These are phyloP conservation scores for Salvelinus alpinus DNA, from an alignment of 2,113 vertebrate species.

Conservation along the genomic window DNA sequence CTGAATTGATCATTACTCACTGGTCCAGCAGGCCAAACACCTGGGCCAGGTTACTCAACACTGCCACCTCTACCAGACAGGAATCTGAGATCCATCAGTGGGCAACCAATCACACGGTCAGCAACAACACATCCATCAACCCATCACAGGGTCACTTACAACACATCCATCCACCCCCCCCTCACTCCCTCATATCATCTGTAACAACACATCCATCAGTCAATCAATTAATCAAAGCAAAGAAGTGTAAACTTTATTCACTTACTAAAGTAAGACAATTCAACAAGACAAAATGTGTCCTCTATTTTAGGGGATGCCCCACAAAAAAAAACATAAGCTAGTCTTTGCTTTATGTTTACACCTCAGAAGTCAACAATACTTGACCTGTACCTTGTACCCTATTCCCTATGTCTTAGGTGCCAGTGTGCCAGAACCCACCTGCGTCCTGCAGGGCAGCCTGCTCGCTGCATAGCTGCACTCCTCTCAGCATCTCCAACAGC, in stretches of 20 bases:
- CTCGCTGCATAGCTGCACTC: slow-evolving; percentile 84
- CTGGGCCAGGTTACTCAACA: slow-evolving; percentile 92
- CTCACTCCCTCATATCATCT: slow-evolving; percentile 21
- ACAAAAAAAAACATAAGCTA: too few species aligned
- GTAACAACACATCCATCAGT: slow-evolving; percentile 5
- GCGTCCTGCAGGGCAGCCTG: slow-evolving; percentile 84
- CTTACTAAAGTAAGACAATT: too few species aligned
- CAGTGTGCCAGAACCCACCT: slow-evolving; percentile 67
- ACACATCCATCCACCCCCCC: background rate
- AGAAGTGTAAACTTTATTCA: too few species aligned
- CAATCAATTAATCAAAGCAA: background rate
- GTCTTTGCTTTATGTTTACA: too few species aligned
- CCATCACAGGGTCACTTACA: background rate
- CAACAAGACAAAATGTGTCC: too few species aligned
- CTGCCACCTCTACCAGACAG: slow-evolving; percentile 86
- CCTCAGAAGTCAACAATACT: background rate
- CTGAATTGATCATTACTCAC: slow-evolving; percentile 69
- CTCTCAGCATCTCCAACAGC: slow-evolving; percentile 87
- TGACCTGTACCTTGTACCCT: background rate
- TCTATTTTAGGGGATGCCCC: too few species aligned
- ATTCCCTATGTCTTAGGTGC: background rate
- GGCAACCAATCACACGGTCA: slow-evolving; percentile 54
- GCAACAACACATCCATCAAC: slow-evolving; percentile 21
- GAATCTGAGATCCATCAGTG: slow-evolving; percentile 60
- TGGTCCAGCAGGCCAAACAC: slow-evolving; percentile 92